Base-by-base conservation (phyloP, 2,888 invertebrate species). In the Ophion ventricosus region DNA sequence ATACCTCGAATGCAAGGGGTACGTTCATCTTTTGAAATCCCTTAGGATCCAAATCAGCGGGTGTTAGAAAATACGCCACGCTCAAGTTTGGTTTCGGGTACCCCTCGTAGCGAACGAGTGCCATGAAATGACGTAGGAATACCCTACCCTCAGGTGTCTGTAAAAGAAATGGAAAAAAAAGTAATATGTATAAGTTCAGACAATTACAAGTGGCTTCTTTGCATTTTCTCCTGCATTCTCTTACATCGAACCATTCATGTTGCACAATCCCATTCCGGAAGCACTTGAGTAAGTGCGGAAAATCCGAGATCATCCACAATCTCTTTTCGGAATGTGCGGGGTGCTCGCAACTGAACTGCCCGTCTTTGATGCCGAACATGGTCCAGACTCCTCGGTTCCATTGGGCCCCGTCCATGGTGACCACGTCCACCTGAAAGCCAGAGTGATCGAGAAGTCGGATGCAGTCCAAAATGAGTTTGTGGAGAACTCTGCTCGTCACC, bases 251-350 rank as follows among this genome's bases (percentile, higher is more conserved):
- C 2, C 79, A 82, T 73, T 64, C 66, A 20, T 81, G 81, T 74
- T 35, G 40, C 56, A 75, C 25, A 20, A 89, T 20, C 8, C 43
- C 35, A 64, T 84, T 88, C 54, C 88, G 70, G n/a, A 89, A 72
- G 66, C 82, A 85, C 80, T 89, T 89, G 8, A 87, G 20, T 1
- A 88, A 61, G 70, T 89, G 88, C 10, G 87, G 84, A 75, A 89
- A 89, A 76, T 88, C 88, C 8, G 87, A 88, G 20, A 82, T 57
- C 56, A 88, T 84, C 86, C 88, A 89, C 20, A 89, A 64, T 75
- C 80, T 70, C 75, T 83, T 54, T 1, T 69, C 14, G 14, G 40
- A 20, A 59, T 59, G 10, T 20, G 25, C 49, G 70, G 87, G 84
- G 78, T 90, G 88, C 26, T 77, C 76, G 80, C 88, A 89, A 76